Percentiles rank a stretch among this genome's conserved stretches.
phyloP scores from a whole-genome alignment of 1,140 invertebrate genomes.

The Matsumurasca onukii region DNA sequence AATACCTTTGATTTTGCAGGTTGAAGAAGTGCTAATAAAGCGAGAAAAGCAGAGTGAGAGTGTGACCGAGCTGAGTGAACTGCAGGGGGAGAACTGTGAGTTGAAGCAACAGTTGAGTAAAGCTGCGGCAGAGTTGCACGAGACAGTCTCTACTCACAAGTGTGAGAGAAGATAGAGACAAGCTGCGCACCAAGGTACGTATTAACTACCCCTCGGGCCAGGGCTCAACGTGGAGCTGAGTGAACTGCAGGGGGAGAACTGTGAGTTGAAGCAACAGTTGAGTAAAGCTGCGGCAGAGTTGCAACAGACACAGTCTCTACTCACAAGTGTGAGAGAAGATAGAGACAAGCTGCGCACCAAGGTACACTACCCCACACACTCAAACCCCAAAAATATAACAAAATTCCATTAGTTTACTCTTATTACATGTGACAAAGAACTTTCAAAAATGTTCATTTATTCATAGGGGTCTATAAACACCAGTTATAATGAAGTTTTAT shows the following conservation, averaged over 20 bases:
- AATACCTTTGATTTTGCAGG: too few species aligned
- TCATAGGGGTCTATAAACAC: too few species aligned
- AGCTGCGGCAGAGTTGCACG: constrained; percentile 52
- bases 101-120: constrained; percentile 40
- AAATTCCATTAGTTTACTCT: too few species aligned
- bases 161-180: constrained; percentile 29
- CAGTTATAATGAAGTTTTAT: too few species aligned
- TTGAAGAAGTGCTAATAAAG: too few species aligned
- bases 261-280: constrained; percentile 45
- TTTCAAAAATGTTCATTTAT: too few species aligned
- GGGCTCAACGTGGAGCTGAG: constrained; percentile 59
- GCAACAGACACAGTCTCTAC: constrained; percentile 43
- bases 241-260: constrained; percentile 54
- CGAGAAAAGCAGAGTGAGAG: too few species aligned
- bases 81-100: constrained; percentile 55
- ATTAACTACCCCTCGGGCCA: too few species aligned
- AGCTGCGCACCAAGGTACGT: constrained; percentile 30
- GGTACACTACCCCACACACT: constrained; percentile 9
- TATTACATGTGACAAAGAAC: too few species aligned
- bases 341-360: constrained; percentile 30
- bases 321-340: constrained; percentile 23
- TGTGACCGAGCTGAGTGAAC: constrained; percentile 56
- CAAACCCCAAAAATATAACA: too few species aligned
- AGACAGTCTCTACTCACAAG: constrained; percentile 37
- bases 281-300: constrained; percentile 50